Evolutionary conservation across 2,113 vertebrate genomes (phyloP), one percentile per base, ranked within the genome.

Genomic region (Callorhinus ursinus): DNA sequence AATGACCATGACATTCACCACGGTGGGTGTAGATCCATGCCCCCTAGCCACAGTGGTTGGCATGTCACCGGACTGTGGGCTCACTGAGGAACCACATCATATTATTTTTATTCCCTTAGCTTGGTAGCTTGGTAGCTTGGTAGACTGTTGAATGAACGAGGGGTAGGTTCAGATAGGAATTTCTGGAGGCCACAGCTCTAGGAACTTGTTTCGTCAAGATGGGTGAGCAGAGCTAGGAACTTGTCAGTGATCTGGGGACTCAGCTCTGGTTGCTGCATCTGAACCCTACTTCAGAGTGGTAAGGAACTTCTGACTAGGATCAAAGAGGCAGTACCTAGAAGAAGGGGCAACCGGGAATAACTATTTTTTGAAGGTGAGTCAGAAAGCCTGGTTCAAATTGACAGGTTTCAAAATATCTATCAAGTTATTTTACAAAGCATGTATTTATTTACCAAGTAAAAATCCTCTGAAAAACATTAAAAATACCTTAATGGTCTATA

Each of bases 381-480:
- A 93, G n/a, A 85, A 89, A 94, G 49, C 18, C 36, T 82, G 82
- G 22, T 49, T 95, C 13, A 67, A 93, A 95, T n/a, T 12, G 80
- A 10, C 21, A 88, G 49, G 7, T 82, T 89, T 88, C 72, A 87
- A 92, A 93, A 49, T 83, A 91, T 69, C 4, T 53, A n/a, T 16
- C 31, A 79, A 83, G 2, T 33, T 90, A 83, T 94, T 63, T 82
- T 51, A 91, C 3, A 69, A 69, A 42, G 26, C 33, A 72, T 42
- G 21, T 1, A 57, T 93, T 86, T 88, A 67, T 49, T 85, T 77
- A 74, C 19, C 80, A 94, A 5, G 55, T 51, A 84, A 71, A 87
- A 89, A 22, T 63, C n/a, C 15, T 46, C 8, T 57, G 85, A 87
- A 89, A 80, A 81, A 55, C 39, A 86, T 63, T 82, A 51, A 89